These are phyloP conservation scores for Sinhomidia bicolor DNA, from an alignment of 2,888 invertebrate species.

Conservation along the genomic window DNA sequence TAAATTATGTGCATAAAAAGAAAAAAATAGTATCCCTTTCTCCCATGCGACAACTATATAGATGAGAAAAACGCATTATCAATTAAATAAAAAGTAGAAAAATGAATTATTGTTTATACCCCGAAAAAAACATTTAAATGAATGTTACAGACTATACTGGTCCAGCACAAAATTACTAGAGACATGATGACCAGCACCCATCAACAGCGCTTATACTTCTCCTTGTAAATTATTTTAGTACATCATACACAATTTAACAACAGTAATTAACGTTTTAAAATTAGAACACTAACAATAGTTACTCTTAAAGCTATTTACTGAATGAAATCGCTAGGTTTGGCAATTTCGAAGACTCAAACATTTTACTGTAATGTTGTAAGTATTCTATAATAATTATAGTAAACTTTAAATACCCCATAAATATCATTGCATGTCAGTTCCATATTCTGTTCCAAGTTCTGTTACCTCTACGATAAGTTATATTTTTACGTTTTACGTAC, in stretches of 20 bases:
- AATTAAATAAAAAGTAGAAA: conserved; percentile 7
- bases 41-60: conserved; percentile 3
- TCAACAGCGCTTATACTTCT: conserved; percentile 57
- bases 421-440: conserved; percentile 75
- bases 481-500: background rate
- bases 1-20: background rate
- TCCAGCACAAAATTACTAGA: conserved; percentile 35
- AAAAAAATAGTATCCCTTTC: conserved; percentile 17
- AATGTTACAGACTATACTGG: conserved; percentile 71
- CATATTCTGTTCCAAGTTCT: conserved; percentile 60
- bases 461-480: background rate
- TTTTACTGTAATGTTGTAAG: conserved; percentile 60
- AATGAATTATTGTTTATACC: conserved; percentile 26
- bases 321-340: conserved; percentile 75
- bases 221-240: conserved; percentile 38
- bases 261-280: background rate
- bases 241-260: conserved; percentile 12
- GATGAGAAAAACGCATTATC: background rate
- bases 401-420: conserved; percentile 72
- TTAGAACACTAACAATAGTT: conserved; percentile 38
- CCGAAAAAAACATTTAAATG: conserved; percentile 60
- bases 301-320: conserved; percentile 57
- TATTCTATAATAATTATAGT: conserved; percentile 51
- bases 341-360: conserved; percentile 75
- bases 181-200: conserved; percentile 69